Base-by-base conservation (phyloP, 1,140 invertebrate genomes). In the Drosophila fuyamai region DNA sequence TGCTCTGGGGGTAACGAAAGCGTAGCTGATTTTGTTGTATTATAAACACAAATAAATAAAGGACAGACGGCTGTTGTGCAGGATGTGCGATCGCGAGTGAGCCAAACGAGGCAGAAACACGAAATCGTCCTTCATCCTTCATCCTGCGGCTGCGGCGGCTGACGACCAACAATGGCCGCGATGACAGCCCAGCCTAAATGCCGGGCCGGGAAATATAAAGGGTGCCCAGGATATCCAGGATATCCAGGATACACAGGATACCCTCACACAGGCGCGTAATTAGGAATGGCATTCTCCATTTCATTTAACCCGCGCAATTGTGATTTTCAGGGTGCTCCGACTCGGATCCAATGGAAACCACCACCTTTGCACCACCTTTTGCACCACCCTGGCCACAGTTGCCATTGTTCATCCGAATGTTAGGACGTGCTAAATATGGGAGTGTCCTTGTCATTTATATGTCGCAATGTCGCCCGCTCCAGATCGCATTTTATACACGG, bases 371-470 rank as follows among this genome's bases (percentile, higher is more conserved):
- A 60, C 47, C 70, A 68, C 62, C 68, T 59, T 51, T 72, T 48
- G 18, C 43, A 73, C 50, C 70, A 75, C 41, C 58, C 78, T 68
- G 56, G 77, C 81, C 82, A 74, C 63, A 81, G 82, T 81, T 84
- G 85, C 81, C 84, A 89, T 90, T 86, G 79, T 82, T 72, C 44
- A 38, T 23, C 54, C 41, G 35, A 57, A 56, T 75, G 79, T 72
- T 85, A 79, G 66, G 79, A 91, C 71, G 89, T 91, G 89, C 84
- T 91, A 91, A 91, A 91, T 91, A 91, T 91, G 89, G 89, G 89
- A 85, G 89, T 91, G 89, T 91, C 89, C 89, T 91, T 91, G 89
- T 91, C 89, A 91, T 91, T 91, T 91, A 88, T 91, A 89, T 89
- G 85, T 90, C 83, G 83, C 83, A 81, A 85, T 81, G 82, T 78